Conservation (phyloP, 2,113 vertebrate species). For the Brachyistius frenatus region DNA sequence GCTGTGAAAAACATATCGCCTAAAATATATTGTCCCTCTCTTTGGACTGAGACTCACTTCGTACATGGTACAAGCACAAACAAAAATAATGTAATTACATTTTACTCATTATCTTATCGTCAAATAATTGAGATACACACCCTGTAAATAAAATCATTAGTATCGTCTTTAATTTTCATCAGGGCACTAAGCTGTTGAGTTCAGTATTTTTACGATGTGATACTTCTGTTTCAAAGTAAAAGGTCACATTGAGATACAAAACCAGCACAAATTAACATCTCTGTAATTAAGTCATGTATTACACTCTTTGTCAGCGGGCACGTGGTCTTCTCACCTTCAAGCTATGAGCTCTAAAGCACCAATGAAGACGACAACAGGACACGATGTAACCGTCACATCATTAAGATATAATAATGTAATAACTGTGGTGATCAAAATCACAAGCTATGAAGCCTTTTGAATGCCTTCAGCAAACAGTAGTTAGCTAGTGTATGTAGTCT, state of each 20-base stretch:
- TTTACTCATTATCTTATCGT: conserved; percentile 1
- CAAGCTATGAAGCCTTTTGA: not conserved
- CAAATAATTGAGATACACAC: not conserved
- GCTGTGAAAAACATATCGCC: conserved; percentile 15
- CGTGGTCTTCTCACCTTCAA: conserved; percentile 44
- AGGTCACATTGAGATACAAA: conserved; percentile 46
- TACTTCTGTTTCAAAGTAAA: conserved; percentile 37
- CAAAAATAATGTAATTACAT: not conserved
- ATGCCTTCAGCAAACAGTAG: not conserved
- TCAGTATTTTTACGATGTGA: not conserved
- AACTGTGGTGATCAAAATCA: conserved; percentile 34
- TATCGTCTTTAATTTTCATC: conserved; percentile 3
- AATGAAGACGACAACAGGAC: conserved; percentile 53
- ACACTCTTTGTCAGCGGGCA: conserved; percentile 38
- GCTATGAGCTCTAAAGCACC: conserved; percentile 38
- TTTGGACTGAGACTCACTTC: not conserved
- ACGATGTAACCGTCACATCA: conserved; percentile 12
- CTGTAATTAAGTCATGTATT: conserved; percentile 48
- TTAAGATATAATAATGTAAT: conserved; percentile 16
- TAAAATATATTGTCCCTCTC: conserved; percentile 15
- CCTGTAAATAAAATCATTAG: not conserved
- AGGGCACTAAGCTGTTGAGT: not conserved
- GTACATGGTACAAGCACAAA: not conserved
- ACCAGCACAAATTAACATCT: conserved; percentile 33
- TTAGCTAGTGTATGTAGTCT: too few species aligned